phyloP scores from a whole-genome alignment of 2,888 invertebrate species.

The Iphiclides podalirius region DNA sequence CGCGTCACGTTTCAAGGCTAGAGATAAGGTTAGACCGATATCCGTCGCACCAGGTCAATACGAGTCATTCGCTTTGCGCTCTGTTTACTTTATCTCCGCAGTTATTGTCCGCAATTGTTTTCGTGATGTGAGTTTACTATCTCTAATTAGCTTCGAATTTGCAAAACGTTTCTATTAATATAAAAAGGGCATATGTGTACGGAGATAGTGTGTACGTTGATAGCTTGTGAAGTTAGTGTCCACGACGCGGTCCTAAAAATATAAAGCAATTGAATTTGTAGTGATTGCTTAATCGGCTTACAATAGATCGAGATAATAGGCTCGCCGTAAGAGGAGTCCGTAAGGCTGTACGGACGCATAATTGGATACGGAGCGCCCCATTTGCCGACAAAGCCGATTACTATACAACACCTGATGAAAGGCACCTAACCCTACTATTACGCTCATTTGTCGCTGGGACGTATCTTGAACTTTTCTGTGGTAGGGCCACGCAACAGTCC shows the following conservation, averaged over 20 bases:
- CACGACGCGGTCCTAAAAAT: constrained; percentile 6
- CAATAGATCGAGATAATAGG: constrained; percentile 40
- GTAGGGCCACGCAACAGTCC: too few relatives aligned
- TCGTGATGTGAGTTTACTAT: too few relatives aligned
- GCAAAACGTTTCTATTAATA: too few relatives aligned
- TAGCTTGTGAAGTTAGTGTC: too few relatives aligned
- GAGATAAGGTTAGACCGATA: constrained; percentile 63
- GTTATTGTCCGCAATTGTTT: neutral
- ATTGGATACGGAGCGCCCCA: constrained; percentile 59
- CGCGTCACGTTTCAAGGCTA: constrained; percentile 76
- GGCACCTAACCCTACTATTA: constrained; percentile 35
- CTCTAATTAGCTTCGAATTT: too few relatives aligned
- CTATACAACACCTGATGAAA: constrained; percentile 48
- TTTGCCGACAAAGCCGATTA: constrained; percentile 54
- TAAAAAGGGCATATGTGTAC: too few relatives aligned
- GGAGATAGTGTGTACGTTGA: too few relatives aligned
- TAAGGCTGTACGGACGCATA: constrained; percentile 41
- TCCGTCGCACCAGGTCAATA: constrained; percentile 69
- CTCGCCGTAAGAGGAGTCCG: constrained; percentile 38
- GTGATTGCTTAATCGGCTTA: constrained; percentile 52
- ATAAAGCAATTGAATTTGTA: constrained; percentile 39
- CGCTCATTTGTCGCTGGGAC: constrained; percentile 33
- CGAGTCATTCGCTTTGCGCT: constrained; percentile 67
- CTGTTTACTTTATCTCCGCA: constrained; percentile 26
- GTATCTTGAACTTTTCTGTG: too few relatives aligned